Evolutionary conservation across 2,113 vertebrate species (phyloP), one percentile per base, ranked within the genome.

Genomic region (Puffinus mauretanicus): DNA sequence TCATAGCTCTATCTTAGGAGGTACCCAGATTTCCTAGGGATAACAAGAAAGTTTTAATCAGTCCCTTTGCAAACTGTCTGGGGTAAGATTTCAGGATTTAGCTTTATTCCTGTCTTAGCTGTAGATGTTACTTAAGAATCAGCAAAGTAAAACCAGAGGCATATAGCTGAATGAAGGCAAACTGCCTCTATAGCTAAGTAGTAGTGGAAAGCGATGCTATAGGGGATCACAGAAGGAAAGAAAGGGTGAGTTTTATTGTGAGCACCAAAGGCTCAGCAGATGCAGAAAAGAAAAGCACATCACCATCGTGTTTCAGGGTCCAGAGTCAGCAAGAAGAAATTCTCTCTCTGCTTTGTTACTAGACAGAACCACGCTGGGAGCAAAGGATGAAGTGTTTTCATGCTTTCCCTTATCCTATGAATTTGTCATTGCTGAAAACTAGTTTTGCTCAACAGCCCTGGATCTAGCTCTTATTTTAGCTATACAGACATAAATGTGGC

Each of bases 401-500:
- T 27, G 15, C 18, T 79, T 82, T 47, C 22, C 47, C 6, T n/a
- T n/a, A 52, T 25, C 47, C 60, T 25, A 21, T 6, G 6, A 58
- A 44, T 72, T 44, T 71, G 17, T 38, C 44, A 11, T 47, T 60
- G 16, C 9, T 64, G 36, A 34, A 64, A 55, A 86, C 7, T 11
- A 24, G 26, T 10, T 69, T 54, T 75, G 70, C 44, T 75, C 36
- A 52, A 2, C 10, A 61, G 29, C 46, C 30, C 65, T 29, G 12
- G 30, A 8, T 61, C 38, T 60, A 65, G 32, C 14, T 67, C 57
- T 52, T 40, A 7, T 62, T 84, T 75, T 20, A 62, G 4, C 38
- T 25, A 3, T 4, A 20, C 0, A 61, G 47, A n/a, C 9, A n/a
- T 22, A 77, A 75, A 57, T 1, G 1, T 17, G 25, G 15, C 5